Evolutionary conservation across 2,888 invertebrate species (phyloP).

Genomic region (Conistra vaccinii): DNA sequence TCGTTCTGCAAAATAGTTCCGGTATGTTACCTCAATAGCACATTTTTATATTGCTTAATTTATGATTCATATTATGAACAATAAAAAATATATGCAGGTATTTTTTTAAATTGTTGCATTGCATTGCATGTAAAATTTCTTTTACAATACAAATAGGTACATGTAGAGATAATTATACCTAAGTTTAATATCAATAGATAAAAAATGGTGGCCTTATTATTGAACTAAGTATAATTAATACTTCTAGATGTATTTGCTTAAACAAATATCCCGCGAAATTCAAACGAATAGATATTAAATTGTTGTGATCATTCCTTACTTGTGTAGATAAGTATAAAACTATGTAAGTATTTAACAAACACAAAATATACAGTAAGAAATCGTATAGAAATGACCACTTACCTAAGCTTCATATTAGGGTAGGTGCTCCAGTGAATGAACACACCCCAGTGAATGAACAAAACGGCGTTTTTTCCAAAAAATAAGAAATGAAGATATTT

Average conservation of each 20-base stretch:
- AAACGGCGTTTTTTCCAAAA: too few species aligned
- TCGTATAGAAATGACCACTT: too few species aligned
- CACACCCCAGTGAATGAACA: too few species aligned
- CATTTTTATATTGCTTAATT: background rate
- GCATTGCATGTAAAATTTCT: background rate
- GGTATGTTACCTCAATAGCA: slow-evolving; percentile 53
- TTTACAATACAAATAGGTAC: background rate
- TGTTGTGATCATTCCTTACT: background rate
- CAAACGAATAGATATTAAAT: slow-evolving; percentile 19
- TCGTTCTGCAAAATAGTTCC: slow-evolving; percentile 48
- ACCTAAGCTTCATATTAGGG: too few species aligned
- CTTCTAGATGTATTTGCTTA: background rate
- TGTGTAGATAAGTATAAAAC: background rate
- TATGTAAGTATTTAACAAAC: too few species aligned
- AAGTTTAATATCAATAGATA: background rate
- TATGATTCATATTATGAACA: background rate
- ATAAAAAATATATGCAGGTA: background rate
- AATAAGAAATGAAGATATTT: too few species aligned
- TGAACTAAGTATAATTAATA: slow-evolving; percentile 18
- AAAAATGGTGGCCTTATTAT: background rate
- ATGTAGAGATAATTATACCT: background rate
- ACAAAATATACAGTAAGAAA: too few species aligned
- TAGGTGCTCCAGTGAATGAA: too few species aligned
- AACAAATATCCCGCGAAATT: slow-evolving; percentile 35
- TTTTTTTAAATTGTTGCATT: too few species aligned